These are phyloP conservation scores for Periophthalmus magnuspinnatus DNA, from an alignment of 2,797 vertebrate species.

Conservation along the genomic window DNA sequence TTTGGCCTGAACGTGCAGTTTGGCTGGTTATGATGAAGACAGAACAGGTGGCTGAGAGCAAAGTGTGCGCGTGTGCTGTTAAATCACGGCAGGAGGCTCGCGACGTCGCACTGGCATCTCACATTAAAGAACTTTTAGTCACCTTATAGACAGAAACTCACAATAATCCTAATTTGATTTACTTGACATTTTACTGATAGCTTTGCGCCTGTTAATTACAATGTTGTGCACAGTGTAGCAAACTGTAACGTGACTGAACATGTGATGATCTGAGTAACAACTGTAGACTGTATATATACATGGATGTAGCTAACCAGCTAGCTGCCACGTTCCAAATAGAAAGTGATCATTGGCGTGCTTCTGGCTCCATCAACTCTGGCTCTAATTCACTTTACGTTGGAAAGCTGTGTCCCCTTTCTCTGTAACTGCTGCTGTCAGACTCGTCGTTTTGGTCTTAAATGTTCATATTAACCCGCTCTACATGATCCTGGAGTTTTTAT, in stretches of 20 bases:
- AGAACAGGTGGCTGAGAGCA: constrained; percentile 64
- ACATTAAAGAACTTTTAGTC: constrained; percentile 34
- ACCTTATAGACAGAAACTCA: constrained; percentile 45
- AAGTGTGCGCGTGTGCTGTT: constrained; percentile 33
- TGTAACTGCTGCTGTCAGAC: too few relatives aligned
- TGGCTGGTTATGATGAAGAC: constrained; percentile 33
- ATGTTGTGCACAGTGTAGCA: not conserved
- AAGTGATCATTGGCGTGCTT: too few relatives aligned
- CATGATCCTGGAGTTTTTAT: too few relatives aligned
- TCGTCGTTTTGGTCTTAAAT: too few relatives aligned
- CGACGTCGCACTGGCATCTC: constrained; percentile 35
- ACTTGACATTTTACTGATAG: not conserved
- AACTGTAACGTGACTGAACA: too few relatives aligned
- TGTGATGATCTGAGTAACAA: not conserved
- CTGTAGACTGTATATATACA: too few relatives aligned
- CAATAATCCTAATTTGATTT: not conserved
- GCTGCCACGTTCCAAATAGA: too few relatives aligned
- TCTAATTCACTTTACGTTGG: too few relatives aligned
- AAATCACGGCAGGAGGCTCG: constrained; percentile 50
- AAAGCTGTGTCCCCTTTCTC: too few relatives aligned
- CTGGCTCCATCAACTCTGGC: too few relatives aligned
- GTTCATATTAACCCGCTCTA: too few relatives aligned
- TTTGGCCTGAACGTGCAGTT: constrained; percentile 39
- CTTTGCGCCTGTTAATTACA: not conserved
- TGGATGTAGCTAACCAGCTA: too few relatives aligned